Evolutionary conservation across 2,888 invertebrate species (phyloP).

Genomic region (Erpobdella octoculata): DNA sequence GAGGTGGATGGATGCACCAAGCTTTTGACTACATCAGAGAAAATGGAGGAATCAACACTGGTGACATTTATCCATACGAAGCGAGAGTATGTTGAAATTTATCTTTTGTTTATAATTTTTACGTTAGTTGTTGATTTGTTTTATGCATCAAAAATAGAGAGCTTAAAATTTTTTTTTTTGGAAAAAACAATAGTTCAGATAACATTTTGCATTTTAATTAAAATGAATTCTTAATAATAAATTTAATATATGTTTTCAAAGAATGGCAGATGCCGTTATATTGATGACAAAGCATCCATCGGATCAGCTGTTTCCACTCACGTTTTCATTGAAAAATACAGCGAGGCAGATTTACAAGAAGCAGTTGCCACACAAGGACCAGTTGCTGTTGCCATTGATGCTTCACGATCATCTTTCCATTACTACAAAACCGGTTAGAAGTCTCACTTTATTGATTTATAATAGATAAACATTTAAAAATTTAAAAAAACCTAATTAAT

Average conservation of each 20-base stretch:
- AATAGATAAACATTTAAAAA: too few species aligned
- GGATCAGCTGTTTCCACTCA: constrained; percentile 71
- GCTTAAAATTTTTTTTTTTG: too few species aligned
- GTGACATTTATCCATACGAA: constrained; percentile 45
- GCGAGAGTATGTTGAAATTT: constrained; percentile 29
- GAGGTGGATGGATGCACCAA: constrained; percentile 39
- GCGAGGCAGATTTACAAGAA: constrained; percentile 66
- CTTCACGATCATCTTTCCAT: constrained; percentile 55
- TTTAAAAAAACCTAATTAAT: too few species aligned
- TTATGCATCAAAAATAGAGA: too few species aligned
- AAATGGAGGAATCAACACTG: constrained; percentile 63
- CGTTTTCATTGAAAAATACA: constrained; percentile 65
- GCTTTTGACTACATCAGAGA: constrained; percentile 55
- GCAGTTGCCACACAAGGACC: constrained; percentile 79
- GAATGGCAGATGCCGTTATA: too few species aligned
- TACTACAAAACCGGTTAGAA: too few species aligned
- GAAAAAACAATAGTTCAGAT: too few species aligned
- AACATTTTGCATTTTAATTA: too few species aligned
- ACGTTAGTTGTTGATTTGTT: too few species aligned
- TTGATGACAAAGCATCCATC: constrained; percentile 57
- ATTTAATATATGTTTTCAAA: too few species aligned
- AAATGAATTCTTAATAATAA: neutral
- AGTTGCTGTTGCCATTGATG: constrained; percentile 80
- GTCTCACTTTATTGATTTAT: too few species aligned
- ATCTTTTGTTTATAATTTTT: too few species aligned